phyloP scores from a whole-genome alignment of 2,113 vertebrate genomes.

The Recurvirostra avosetta region DNA sequence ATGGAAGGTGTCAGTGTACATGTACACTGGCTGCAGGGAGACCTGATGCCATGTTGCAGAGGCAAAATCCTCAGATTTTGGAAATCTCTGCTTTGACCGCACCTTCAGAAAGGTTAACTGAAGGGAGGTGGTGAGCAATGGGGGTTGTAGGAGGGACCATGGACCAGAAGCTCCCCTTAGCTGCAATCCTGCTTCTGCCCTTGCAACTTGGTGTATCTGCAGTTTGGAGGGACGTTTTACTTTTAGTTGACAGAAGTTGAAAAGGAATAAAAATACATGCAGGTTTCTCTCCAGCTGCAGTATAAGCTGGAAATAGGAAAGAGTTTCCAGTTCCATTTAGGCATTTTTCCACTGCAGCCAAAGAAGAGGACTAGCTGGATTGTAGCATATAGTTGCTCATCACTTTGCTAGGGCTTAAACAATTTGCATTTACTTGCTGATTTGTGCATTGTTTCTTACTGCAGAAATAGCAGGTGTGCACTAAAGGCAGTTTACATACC shows the following conservation, averaged over 20 bases:
- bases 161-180: neutral
- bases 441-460: neutral
- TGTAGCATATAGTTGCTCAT: no score
- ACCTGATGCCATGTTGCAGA: neutral
- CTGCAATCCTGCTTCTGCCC: neutral
- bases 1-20: fast-evolving
- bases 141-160: neutral
- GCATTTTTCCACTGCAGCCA: neutral
- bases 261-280: neutral
- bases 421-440: neutral
- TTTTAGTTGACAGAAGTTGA: neutral
- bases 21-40: neutral
- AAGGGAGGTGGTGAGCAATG: neutral
- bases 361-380: neutral
- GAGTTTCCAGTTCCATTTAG: neutral
- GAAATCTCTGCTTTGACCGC: neutral
- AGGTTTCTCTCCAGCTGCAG: neutral
- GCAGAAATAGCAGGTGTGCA: neutral
- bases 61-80: neutral
- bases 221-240: neutral
- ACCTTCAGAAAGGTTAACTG: neutral
- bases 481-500: fast-evolving
- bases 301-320: neutral
- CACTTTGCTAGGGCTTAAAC: neutral
- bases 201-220: fast-evolving